These are phyloP conservation scores for Helicoverpa zea DNA, from an alignment of 1,140 invertebrate genomes.

Conservation along the genomic window DNA sequence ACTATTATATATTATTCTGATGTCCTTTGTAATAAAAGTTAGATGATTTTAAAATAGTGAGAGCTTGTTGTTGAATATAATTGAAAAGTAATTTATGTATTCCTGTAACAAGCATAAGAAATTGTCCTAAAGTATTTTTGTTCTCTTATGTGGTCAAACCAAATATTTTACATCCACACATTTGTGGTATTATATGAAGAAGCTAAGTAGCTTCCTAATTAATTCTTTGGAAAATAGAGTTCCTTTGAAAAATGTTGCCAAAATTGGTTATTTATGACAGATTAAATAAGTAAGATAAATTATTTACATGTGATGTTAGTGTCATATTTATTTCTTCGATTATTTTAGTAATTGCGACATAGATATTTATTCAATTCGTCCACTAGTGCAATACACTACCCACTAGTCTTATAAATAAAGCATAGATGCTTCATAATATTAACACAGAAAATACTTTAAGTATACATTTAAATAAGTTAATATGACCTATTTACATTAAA, in stretches of 20 bases:
- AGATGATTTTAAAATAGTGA: not conserved
- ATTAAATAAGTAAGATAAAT: not conserved
- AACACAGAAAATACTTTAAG: conserved; percentile 3
- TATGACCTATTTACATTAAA: not conserved
- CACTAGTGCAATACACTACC: conserved; percentile 4
- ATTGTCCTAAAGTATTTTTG: not conserved
- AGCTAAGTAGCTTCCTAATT: too few species aligned
- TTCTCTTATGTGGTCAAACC: not conserved
- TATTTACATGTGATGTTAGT: not conserved
- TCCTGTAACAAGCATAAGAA: too few species aligned
- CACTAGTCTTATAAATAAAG: not conserved
- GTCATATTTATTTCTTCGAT: not conserved
- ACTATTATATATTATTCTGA: too few species aligned
- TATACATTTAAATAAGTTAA: not conserved
- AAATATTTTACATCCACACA: not conserved
- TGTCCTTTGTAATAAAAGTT: not conserved
- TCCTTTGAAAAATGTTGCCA: not conserved
- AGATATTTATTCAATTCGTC: not conserved
- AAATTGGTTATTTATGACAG: not conserved
- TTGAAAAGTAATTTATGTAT: too few species aligned
- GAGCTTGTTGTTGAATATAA: not conserved
- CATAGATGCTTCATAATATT: conserved; percentile 9
- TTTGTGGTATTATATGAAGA: not conserved
- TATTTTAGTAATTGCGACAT: not conserved
- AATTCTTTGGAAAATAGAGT: not conserved